A percentile compares a stretch with the other conserved stretches of the same genome.
These are phyloP conservation scores for Thalassarche chlororhynchos DNA, from an alignment of 2,113 vertebrate genomes.

Conservation along the genomic window DNA sequence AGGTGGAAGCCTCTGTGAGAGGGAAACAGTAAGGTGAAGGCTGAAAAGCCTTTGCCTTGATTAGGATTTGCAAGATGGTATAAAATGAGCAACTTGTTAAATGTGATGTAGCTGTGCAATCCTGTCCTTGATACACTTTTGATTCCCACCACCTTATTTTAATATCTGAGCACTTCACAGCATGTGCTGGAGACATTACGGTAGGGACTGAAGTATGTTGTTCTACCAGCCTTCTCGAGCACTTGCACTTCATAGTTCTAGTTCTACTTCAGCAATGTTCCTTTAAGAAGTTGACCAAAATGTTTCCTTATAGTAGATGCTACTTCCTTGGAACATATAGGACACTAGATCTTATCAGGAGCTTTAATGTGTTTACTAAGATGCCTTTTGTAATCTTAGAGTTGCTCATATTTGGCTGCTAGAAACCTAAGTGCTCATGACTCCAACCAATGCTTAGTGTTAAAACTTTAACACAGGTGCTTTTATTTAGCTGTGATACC, in stretches of 20 bases:
- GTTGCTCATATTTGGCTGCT: not conserved
- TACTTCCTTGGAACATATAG: not conserved
- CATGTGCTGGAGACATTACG: not conserved
- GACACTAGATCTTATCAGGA: not conserved
- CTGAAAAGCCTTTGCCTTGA: not conserved
- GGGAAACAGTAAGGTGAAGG: not conserved
- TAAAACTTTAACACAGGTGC: not conserved
- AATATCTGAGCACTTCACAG: not conserved
- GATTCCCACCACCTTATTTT: not conserved
- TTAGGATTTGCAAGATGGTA: not conserved
- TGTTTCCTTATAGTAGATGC: not conserved
- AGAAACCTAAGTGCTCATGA: not conserved
- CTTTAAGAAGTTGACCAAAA: not conserved
- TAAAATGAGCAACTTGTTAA: not conserved
- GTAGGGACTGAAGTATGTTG: not conserved
- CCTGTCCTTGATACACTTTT: not conserved
- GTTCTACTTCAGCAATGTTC: not conserved
- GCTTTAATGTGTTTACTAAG: not conserved
- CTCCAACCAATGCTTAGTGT: not conserved
- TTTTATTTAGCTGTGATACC: not conserved
- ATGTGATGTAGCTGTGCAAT: not conserved
- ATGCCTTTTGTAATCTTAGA: not conserved
- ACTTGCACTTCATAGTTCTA: accelerated
- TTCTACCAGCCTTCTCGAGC: not conserved
- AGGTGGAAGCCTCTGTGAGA: not conserved